Percentiles rank a stretch among this genome's conserved stretches.
Conservation (phyloP, 2,888 invertebrate genomes). For the Masnerella sp. region DNA sequence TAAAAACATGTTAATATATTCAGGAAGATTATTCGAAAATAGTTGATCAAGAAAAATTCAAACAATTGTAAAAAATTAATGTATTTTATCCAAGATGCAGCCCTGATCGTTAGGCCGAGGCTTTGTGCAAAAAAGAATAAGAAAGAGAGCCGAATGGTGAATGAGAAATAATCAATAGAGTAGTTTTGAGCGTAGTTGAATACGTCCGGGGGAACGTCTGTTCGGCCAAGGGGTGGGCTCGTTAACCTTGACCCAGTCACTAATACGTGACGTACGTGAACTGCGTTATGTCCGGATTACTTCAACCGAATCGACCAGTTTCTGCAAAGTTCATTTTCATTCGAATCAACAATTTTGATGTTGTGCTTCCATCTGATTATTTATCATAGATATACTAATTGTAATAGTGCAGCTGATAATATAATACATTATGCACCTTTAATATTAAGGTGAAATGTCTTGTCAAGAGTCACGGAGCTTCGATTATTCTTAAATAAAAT, state of each 20-base stretch:
- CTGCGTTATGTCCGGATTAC: slow-evolving; percentile 15
- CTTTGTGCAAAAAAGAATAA: slow-evolving; percentile 8
- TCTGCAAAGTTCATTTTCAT: background rate
- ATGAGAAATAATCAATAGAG: slow-evolving; percentile 60
- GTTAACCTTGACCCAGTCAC: slow-evolving; percentile 64
- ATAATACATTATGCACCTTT: no score
- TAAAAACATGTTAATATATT: background rate
- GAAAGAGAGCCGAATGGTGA: slow-evolving; percentile 21
- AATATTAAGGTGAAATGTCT: no score
- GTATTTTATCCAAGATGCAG: background rate
- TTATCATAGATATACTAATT: no score
- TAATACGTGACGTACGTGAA: slow-evolving; percentile 13
- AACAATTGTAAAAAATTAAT: no score
- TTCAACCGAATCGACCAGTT: slow-evolving; percentile 20
- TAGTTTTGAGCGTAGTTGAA: slow-evolving; percentile 49
- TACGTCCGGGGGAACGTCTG: slow-evolving; percentile 49
- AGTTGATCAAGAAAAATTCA: background rate
- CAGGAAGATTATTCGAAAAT: no score
- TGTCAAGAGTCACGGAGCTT: no score
- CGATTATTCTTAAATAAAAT: no score
- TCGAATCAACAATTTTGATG: background rate
- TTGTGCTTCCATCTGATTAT: no score
- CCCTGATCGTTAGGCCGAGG: background rate
- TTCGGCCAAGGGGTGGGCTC: slow-evolving; percentile 56
- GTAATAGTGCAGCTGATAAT: no score